A percentile compares a stretch with the other conserved stretches of the same genome.
phyloP scores from a whole-genome alignment of 2,888 invertebrate genomes.

The Macaria notata region DNA sequence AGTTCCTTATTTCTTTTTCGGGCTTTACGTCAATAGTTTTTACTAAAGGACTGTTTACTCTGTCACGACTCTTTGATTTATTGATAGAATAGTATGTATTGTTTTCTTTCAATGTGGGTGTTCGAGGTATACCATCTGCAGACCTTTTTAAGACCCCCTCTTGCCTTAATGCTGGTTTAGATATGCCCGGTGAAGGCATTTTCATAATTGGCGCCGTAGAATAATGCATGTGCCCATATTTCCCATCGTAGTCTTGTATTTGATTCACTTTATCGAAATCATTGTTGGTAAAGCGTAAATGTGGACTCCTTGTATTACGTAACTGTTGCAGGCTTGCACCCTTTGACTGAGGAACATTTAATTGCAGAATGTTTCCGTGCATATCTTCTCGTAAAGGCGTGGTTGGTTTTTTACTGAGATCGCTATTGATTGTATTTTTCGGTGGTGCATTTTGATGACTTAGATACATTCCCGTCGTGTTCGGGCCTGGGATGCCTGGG shows the following conservation, averaged over 20 bases:
- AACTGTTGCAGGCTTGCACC: constrained; percentile 39
- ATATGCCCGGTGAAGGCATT: constrained; percentile 48
- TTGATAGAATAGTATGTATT: constrained; percentile 42
- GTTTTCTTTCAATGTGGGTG: constrained; percentile 61
- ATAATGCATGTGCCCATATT: constrained; percentile 45
- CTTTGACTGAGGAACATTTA: constrained; percentile 46
- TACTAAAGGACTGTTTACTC: constrained; percentile 38
- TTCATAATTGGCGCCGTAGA: constrained; percentile 63
- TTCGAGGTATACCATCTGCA: constrained; percentile 61
- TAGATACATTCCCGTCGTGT: constrained; percentile 77
- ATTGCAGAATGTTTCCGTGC: constrained; percentile 40
- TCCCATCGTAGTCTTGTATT: constrained; percentile 50
- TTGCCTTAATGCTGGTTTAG: constrained; percentile 51
- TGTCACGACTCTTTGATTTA: constrained; percentile 59
- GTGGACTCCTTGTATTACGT: constrained; percentile 54
- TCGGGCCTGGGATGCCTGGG: constrained; percentile 93
- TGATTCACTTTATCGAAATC: constrained; percentile 55
- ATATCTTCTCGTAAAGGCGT: constrained; percentile 45
- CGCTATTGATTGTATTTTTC: constrained; percentile 48
- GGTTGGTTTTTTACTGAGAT: constrained; percentile 42
- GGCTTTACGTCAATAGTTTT: constrained; percentile 53
- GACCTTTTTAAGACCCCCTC: constrained; percentile 62
- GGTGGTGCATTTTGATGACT: constrained; percentile 47
- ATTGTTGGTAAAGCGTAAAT: constrained; percentile 42
- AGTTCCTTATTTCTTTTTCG: constrained; percentile 66